Conservation (phyloP, 2,888 invertebrate species). For the Sarcophaga subvicina region DNA sequence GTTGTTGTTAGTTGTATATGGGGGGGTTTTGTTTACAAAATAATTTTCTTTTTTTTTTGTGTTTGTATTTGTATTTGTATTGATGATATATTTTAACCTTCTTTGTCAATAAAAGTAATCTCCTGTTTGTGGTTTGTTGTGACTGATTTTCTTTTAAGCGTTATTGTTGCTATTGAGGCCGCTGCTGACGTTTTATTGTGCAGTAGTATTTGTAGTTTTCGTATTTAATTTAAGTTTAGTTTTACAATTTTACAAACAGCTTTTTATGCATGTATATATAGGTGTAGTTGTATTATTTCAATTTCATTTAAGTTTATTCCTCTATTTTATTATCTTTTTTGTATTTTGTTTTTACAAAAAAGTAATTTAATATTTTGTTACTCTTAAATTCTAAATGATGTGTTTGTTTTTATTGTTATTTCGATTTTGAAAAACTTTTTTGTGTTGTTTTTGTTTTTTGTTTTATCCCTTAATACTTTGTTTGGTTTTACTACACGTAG, state of each 20-base stretch:
- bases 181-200: conserved; percentile 3
- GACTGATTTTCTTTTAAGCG: conserved; percentile 6
- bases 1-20: neutral
- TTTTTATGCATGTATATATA: conserved; percentile 1
- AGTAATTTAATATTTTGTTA: conserved; percentile 30
- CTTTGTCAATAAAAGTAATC: conserved; percentile 20
- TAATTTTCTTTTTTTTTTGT: neutral
- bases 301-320: conserved; percentile 48
- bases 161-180: conserved; percentile 2
- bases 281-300: conserved; percentile 29
- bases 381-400: conserved; percentile 29
- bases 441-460: neutral
- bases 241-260: neutral
- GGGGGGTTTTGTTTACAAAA: neutral
- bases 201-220: conserved; percentile 12
- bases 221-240: conserved; percentile 15
- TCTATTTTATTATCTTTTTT: neutral
- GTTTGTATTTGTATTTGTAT: neutral
- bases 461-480: conserved; percentile 48
- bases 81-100: conserved; percentile 24
- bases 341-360: neutral
- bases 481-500: conserved; percentile 42
- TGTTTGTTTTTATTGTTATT: conserved; percentile 24
- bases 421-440: neutral
- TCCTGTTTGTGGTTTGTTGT: conserved; percentile 21